Base-by-base conservation (phyloP, 2,888 invertebrate genomes). In the Tetragonisca angustula region DNA sequence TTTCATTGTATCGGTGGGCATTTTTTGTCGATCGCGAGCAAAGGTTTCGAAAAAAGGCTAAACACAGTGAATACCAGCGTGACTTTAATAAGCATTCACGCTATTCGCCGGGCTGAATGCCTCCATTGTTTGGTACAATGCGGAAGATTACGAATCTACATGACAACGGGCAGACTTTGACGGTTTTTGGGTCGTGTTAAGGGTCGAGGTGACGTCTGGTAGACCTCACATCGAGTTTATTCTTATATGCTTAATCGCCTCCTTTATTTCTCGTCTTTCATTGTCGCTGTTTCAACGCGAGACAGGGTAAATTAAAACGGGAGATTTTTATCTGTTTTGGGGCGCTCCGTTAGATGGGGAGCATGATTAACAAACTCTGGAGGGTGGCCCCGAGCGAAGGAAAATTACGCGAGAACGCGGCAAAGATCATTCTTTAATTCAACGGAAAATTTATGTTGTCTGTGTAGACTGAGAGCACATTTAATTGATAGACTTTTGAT, bases 101-200 rank as follows among this genome's bases (percentile, higher is more conserved):
- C 71, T 86, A 86, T 84, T 76, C 87, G 54, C 69, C 21, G 68
- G 49, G 43, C 56, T 86, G 67, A 70, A 68, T 74, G 59, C 52
- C 27, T 6, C 64, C 27, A 77, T 86, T 86, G 83, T 86, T 85
- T 83, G 77, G 87, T 75, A 90, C 87, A 90, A 89, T 90, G 83
- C 84, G 84, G 78, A 78, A 89, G 89, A 86, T 85, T 76, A 76
- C 74, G 62, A 70, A 91, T 90, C 88, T 89, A 89, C 91, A 91
- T 90, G 87, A 90, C 87, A 90, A 91, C 86, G 83, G 77, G 61
- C 73, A 79, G 85, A 86, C 87, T 86, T 69, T 83, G 89, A 86
- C 85, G 88, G 85, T 87, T 90, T 90, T 90, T 87, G 87, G 88
- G 87, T 90, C 90, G 89, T 88, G 91, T 91, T 88, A 90, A 86